Evolutionary conservation across 1,140 invertebrate genomes (phyloP).

Genomic region (Panulirus ornatus): DNA sequence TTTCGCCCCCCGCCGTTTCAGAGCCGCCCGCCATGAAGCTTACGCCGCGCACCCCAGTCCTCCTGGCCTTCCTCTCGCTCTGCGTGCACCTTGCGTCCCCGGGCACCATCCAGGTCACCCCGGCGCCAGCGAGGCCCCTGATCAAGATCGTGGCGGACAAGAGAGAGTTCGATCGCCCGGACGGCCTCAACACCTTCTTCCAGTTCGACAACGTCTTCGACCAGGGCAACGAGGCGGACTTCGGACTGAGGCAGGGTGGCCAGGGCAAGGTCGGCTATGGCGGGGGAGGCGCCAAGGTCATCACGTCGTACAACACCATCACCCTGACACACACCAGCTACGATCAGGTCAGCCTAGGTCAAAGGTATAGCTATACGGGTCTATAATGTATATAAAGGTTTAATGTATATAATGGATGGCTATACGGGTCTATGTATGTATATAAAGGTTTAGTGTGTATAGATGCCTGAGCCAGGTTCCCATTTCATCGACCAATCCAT

Average conservation of each 20-base stretch:
- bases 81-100: too few relatives aligned
- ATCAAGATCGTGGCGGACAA: constrained; percentile 17
- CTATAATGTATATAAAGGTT: background rate
- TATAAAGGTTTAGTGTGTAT: background rate
- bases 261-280: background rate
- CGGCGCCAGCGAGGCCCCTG: background rate
- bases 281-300: background rate
- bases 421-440: background rate
- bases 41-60: too few relatives aligned
- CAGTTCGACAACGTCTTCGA: constrained; percentile 34
- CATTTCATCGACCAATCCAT: too few relatives aligned
- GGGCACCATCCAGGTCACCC: background rate
- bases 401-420: background rate
- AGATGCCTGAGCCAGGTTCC: too few relatives aligned
- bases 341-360: background rate
- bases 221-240: background rate
- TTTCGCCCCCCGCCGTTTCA: too few relatives aligned
- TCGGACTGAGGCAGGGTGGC: background rate
- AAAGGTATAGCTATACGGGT: too few relatives aligned
- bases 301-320: background rate
- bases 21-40: too few relatives aligned
- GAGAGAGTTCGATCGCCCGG: background rate
- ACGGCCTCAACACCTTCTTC: background rate
- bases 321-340: constrained; percentile 32
- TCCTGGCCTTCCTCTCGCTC: too few relatives aligned